Evolutionary conservation across 2,113 vertebrate genomes (phyloP), one percentile per base, ranked within the genome.

Genomic region (Hyaena hyaena): DNA sequence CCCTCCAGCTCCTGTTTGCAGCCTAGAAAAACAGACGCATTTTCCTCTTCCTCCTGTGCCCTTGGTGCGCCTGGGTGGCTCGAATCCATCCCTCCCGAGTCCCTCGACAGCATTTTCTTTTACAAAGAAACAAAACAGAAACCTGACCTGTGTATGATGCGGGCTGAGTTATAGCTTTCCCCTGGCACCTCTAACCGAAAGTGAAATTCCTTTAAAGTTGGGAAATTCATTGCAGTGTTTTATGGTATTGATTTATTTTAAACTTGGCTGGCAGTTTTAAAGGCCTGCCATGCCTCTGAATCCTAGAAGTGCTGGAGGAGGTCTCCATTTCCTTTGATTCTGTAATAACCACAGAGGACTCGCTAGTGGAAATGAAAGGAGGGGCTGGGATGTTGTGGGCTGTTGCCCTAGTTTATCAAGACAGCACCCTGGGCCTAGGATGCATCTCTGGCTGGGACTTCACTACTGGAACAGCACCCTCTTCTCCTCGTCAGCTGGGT

Each of bases 181-280:
- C 98, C 48, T 83, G 97, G 90, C 77, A 96, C 95, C 98, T 96
- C 96, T 98, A 93, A 97, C 96, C 90, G 77, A 98, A 98, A 98
- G 95, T 58, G 90, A 97, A 98, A 98, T 97, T 97, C 96, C 92
- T 91, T 94, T 98, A 96, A 90, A 93, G 92, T 97, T 90, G 93
- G 92, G 95, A 97, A 97, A 98, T 96, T 94, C 97, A 98, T 65
- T 90, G 94, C 90, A 88, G 90, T 96, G 90, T 95, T 97, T 98
- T 97, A 97, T 4, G n/a, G 95, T 96, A 98, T 97, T 97, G 98
- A 98, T 98, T 98, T 97, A 96, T 98, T 95, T 96, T 98, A 97
- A 94, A 97, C 84, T 73, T 65, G 73, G 88, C 50, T 96, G 97
- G 97, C 97, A 97, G 97, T 96, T 97, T 98, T 97, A 98, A 98